A percentile compares a stretch with the other conserved stretches of the same genome.
These are phyloP conservation scores for Scolopax bukidnonensis DNA, from an alignment of 2,797 vertebrate genomes.

Conservation along the genomic window DNA sequence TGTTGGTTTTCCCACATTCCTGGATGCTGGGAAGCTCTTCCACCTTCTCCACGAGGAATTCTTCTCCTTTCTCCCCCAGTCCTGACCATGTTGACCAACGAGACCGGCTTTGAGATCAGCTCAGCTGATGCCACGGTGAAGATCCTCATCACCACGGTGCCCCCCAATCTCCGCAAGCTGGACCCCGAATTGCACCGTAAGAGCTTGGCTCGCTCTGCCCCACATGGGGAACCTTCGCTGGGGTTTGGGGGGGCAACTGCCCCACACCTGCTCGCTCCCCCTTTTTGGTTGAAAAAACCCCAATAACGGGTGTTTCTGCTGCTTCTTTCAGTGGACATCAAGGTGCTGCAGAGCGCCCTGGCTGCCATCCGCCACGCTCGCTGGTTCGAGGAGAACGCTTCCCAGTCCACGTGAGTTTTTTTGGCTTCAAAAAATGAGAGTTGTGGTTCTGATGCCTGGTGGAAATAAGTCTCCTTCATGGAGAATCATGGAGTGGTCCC, in stretches of 20 bases:
- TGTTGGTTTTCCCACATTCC: fast-evolving
- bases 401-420: constrained; percentile 91
- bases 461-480: fast-evolving
- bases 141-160: constrained; percentile 96
- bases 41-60: background rate
- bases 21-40: fast-evolving
- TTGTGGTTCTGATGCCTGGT: too few species aligned
- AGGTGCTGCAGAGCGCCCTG: constrained; percentile 96
- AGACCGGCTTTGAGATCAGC: constrained; percentile 96
- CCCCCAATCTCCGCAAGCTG: constrained; percentile 94
- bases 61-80: constrained; percentile 73
- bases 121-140: constrained; percentile 95
- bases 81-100: constrained; percentile 95
- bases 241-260: background rate
- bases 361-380: constrained; percentile 95
- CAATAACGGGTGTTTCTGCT: background rate
- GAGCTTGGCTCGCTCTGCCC: background rate
- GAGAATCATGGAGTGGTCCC: too few species aligned
- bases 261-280: background rate
- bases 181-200: constrained; percentile 93
- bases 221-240: fast-evolving
- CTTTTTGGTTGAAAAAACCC: fast-evolving
- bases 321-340: constrained; percentile 90
- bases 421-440: fast-evolving
- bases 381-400: constrained; percentile 98